These are phyloP conservation scores for Adrianichthys oophorus DNA, from an alignment of 2,797 vertebrate genomes.

Conservation along the genomic window DNA sequence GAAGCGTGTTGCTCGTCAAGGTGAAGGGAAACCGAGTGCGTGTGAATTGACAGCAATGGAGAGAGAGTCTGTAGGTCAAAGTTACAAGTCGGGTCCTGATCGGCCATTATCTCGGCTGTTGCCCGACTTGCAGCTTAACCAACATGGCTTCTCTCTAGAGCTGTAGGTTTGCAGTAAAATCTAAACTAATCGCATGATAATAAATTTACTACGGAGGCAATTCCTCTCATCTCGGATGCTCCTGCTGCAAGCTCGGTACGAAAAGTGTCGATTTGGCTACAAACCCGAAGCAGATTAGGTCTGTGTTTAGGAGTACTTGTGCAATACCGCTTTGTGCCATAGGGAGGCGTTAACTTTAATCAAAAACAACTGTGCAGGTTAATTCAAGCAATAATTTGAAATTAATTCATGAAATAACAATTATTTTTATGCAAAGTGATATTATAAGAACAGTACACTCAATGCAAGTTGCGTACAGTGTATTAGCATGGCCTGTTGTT, in stretches of 20 bases:
- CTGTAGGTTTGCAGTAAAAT: constrained; percentile 31
- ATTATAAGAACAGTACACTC: accelerated
- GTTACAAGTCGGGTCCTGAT: constrained; percentile 63
- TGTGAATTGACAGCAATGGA: constrained; percentile 20
- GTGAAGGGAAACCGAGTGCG: constrained; percentile 4
- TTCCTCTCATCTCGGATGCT: neutral
- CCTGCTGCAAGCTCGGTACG: neutral
- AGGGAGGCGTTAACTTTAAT: constrained; percentile 48
- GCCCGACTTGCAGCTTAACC: constrained; percentile 69
- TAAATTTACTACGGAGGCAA: neutral
- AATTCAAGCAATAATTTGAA: neutral
- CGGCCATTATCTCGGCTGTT: constrained; percentile 79
- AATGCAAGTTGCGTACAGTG: neutral
- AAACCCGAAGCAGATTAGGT: constrained; percentile 21
- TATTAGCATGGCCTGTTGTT: neutral
- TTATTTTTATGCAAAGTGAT: accelerated
- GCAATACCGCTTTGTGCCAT: constrained; percentile 19
- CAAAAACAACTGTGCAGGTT: neutral
- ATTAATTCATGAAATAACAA: accelerated
- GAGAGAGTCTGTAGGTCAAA: constrained; percentile 48
- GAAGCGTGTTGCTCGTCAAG: constrained; percentile 1
- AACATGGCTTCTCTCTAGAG: constrained; percentile 72
- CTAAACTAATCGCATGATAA: neutral
- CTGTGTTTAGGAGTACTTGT: constrained; percentile 1
- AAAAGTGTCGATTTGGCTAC: constrained; percentile 24